phyloP scores from a whole-genome alignment of 2,797 vertebrate species.

The Cyprinodon diabolis region DNA sequence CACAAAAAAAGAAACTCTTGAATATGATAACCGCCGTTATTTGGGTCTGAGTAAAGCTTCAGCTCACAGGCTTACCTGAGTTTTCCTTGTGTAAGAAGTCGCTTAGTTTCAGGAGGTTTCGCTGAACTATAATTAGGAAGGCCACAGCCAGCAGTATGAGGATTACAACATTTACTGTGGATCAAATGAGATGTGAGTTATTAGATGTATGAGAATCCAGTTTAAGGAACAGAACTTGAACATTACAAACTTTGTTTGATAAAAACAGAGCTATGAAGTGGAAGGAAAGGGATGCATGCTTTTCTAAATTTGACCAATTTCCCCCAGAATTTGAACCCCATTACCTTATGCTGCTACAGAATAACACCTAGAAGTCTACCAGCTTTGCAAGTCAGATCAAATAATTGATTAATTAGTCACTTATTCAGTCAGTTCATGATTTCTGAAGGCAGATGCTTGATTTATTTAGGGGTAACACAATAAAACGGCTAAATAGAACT shows the following conservation, averaged over 20 bases:
- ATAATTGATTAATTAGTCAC: no score
- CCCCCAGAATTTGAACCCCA: neutral
- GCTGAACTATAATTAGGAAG: slow-evolving; percentile 91
- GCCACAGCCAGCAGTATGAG: slow-evolving; percentile 87
- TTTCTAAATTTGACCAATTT: neutral
- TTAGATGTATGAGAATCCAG: neutral
- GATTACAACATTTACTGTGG: slow-evolving; percentile 91
- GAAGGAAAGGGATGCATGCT: no score
- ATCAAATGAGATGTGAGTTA: slow-evolving; percentile 4
- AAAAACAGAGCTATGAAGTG: neutral
- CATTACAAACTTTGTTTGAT: neutral
- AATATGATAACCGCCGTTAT: neutral
- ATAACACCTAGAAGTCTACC: neutral
- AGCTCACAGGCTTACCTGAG: slow-evolving; percentile 79
- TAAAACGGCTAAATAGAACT: neutral
- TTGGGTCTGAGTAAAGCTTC: neutral
- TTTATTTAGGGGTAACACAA: neutral
- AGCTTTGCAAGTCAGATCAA: neutral
- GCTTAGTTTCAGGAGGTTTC: slow-evolving; percentile 92
- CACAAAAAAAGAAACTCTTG: neutral
- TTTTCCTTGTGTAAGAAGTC: slow-evolving; percentile 88
- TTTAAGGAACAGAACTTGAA: neutral
- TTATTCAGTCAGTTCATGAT: neutral
- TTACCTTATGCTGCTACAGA: neutral
- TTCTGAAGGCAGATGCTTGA: neutral